Conservation (phyloP, 2,888 invertebrate genomes). For the Malacosoma neustria region DNA sequence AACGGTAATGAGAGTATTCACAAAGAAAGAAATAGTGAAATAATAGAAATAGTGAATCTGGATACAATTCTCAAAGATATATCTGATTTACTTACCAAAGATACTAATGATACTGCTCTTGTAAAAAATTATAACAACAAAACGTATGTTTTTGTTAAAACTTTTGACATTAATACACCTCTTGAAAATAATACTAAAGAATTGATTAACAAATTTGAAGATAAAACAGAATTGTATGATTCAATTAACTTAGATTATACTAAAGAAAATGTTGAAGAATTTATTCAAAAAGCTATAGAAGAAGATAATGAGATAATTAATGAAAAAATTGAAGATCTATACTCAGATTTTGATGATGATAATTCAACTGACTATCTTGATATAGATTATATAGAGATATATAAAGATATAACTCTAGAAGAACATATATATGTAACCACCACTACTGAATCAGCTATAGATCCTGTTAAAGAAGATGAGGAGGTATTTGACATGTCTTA, state of each 20-base stretch:
- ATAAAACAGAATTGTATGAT: not conserved
- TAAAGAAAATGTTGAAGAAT: conserved; percentile 4
- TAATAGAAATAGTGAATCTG: conserved; percentile 16
- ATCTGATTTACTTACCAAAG: conserved; percentile 29
- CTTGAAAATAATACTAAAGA: not conserved
- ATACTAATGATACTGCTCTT: conserved; percentile 21
- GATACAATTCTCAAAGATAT: conserved; percentile 28
- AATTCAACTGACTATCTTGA: conserved; percentile 51
- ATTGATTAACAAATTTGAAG: not conserved
- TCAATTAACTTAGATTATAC: too few species aligned
- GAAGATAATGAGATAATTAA: conserved; percentile 26
- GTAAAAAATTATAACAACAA: conserved; percentile 25
- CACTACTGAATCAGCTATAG: conserved; percentile 7
- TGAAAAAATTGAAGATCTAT: conserved; percentile 16
- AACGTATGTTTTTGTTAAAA: conserved; percentile 36
- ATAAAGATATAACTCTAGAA: conserved; percentile 57
- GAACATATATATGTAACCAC: conserved; percentile 20
- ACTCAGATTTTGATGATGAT: conserved; percentile 30
- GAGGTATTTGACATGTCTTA: too few species aligned
- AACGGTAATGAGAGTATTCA: conserved; percentile 19
- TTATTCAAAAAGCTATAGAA: conserved; percentile 13
- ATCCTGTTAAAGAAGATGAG: too few species aligned
- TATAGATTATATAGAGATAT: conserved; percentile 51
- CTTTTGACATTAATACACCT: conserved; percentile 24
- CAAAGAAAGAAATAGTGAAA: conserved; percentile 21